A percentile compares a stretch with the other conserved stretches of the same genome.
These are phyloP conservation scores for Cantharis flavilabris DNA, from an alignment of 2,888 invertebrate species.

Conservation along the genomic window DNA sequence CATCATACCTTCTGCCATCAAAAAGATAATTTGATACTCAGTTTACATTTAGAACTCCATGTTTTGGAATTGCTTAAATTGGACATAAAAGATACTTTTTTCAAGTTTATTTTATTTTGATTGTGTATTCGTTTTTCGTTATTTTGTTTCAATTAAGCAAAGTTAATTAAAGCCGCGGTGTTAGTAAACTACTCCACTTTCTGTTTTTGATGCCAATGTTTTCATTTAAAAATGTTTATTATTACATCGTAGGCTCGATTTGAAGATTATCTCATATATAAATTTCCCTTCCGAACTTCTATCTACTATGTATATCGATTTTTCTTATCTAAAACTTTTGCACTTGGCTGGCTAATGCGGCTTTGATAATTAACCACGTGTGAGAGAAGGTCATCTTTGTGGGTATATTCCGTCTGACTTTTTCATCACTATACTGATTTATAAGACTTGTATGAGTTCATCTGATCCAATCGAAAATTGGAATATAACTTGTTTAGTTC, in stretches of 20 bases:
- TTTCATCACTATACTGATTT: background rate
- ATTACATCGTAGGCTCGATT: background rate
- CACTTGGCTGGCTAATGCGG: background rate
- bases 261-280: background rate
- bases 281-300: background rate
- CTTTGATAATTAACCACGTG: background rate
- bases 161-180: too few relatives aligned
- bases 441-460: background rate
- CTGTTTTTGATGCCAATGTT: background rate
- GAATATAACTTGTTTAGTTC: too few relatives aligned
- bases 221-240: background rate
- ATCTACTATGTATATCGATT: background rate
- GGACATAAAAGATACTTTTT: too few relatives aligned
- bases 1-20: too few relatives aligned
- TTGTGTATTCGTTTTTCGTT: too few relatives aligned
- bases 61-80: too few relatives aligned
- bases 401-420: background rate
- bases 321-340: background rate
- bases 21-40: too few relatives aligned
- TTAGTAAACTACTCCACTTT: background rate
- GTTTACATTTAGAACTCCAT: too few relatives aligned
- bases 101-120: too few relatives aligned
- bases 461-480: too few relatives aligned
- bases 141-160: too few relatives aligned
- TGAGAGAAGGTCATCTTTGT: background rate